These are phyloP conservation scores for Samia ricini DNA, from an alignment of 1,140 invertebrate genomes.

Conservation along the genomic window DNA sequence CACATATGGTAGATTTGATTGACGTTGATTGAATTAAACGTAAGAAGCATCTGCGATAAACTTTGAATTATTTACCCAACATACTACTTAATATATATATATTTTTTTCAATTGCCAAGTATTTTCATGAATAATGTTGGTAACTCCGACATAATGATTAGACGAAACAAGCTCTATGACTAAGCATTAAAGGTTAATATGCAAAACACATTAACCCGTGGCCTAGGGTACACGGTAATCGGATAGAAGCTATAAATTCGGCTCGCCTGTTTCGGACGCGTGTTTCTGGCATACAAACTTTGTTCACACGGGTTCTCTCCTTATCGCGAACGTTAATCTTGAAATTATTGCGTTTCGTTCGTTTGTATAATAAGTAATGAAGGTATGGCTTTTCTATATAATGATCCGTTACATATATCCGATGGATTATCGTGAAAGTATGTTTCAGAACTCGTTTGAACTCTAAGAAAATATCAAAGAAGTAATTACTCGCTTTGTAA, in stretches of 20 bases:
- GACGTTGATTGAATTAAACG: too few species aligned
- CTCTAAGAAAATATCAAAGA: too few species aligned
- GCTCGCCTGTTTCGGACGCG: constrained; percentile 17
- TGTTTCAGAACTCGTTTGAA: too few species aligned
- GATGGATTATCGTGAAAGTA: background rate
- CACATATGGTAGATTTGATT: too few species aligned
- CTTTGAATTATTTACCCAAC: too few species aligned
- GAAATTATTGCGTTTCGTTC: constrained; percentile 19
- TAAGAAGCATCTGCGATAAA: too few species aligned
- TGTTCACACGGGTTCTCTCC: constrained; percentile 35
- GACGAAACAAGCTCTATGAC: constrained; percentile 7
- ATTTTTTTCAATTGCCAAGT: too few species aligned
- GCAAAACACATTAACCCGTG: constrained; percentile 38
- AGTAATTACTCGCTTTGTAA: too few species aligned
- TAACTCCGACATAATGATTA: background rate
- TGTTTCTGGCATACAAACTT: constrained; percentile 33
- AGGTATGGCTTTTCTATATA: background rate
- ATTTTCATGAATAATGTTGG: background rate
- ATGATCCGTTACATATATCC: background rate
- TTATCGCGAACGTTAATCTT: constrained; percentile 25
- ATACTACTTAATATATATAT: too few species aligned
- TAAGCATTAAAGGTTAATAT: constrained; percentile 18
- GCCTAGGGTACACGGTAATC: constrained; percentile 33
- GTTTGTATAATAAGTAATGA: constrained; percentile 12
- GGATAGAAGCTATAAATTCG: constrained; percentile 48